Evolutionary conservation across 2,113 vertebrate genomes (phyloP), one percentile per base, ranked within the genome.

Genomic region (Pandion haliaetus): DNA sequence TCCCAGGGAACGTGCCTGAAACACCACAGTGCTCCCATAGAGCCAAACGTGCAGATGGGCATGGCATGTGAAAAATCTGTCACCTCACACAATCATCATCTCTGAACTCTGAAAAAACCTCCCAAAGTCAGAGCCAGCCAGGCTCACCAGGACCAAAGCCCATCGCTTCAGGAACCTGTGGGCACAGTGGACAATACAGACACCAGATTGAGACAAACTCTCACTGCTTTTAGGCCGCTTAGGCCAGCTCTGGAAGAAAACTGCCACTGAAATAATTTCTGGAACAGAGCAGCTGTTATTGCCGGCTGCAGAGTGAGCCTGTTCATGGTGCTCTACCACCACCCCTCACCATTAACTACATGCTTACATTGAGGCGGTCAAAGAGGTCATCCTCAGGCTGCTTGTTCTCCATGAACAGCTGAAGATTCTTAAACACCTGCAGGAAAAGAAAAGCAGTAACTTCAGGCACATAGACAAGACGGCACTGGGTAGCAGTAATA

Each of bases 361-460:
- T 44, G 97, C 99, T 99, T 98, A 99, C 99, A 97, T 99, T 99
- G 86, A 99, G 99, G 95, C 99, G 98, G 96, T 99, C 99, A 85
- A 99, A 99, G 86, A 99, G 99, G 96, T 99, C 99, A 77, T 99
- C 99, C 80, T 99, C 99, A 38, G 99, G 98, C 97, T 99, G 99
- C 95, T 99, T 99, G 97, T 99, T 99, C 97, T 99, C 99, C 98
- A 99, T 99, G 97, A 99, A 99, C 84, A 99, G 97, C 97, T 99
- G 99, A 82, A 99, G 98, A 94, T 99, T 99, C 98, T 99, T 99
- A 95, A 99, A 99, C 70, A 99, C 99, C 99, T 99, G 95, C 77
- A 91, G 87, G 63, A 96, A 87, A 83, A 84, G 45, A 76, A 90
- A 82, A 28, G 5, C 3, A 1, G 19, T 26, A 79, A 36, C 6